phyloP scores from a whole-genome alignment of 2,888 invertebrate species.

The Sphaeridia pumilis region DNA sequence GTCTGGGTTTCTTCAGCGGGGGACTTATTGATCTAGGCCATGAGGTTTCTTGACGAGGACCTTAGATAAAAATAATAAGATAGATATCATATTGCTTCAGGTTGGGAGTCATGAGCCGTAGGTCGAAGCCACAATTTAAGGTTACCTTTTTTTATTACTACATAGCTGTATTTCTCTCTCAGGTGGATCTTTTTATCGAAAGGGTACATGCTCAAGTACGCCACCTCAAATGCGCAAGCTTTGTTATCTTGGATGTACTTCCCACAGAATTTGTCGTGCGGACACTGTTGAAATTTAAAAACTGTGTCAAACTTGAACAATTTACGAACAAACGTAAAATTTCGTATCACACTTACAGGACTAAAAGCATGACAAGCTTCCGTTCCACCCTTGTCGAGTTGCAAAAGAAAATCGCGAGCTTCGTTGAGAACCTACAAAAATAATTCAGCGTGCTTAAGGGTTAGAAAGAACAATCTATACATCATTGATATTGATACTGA shows the following conservation, averaged over 20 bases:
- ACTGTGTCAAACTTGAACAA: not conserved
- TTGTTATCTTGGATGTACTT: conserved; percentile 51
- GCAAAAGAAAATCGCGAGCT: conserved; percentile 66
- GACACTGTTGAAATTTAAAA: conserved; percentile 50
- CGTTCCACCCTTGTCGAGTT: conserved; percentile 39
- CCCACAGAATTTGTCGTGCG: conserved; percentile 70
- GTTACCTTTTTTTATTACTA: conserved; percentile 67
- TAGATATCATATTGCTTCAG: conserved; percentile 1
- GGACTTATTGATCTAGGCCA: conserved; percentile 74
- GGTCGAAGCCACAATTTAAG: not conserved
- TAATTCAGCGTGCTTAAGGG: conserved; percentile 3
- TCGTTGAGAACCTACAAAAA: conserved; percentile 55
- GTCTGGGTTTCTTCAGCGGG: conserved; percentile 55
- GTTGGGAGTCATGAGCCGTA: too few species aligned
- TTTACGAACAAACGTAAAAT: conserved; percentile 12
- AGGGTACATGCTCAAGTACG: conserved; percentile 47
- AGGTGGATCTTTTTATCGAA: conserved; percentile 42
- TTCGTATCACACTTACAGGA: conserved; percentile 49
- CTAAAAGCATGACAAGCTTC: conserved; percentile 50
- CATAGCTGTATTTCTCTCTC: conserved; percentile 60
- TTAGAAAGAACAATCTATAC: not conserved
- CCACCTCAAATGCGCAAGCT: conserved; percentile 65
- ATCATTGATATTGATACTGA: not conserved
- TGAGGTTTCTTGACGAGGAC: conserved; percentile 43
- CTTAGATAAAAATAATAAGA: conserved; percentile 37